These are phyloP conservation scores for Brienomyrus brachyistius DNA, from an alignment of 2,113 vertebrate genomes.

Conservation along the genomic window DNA sequence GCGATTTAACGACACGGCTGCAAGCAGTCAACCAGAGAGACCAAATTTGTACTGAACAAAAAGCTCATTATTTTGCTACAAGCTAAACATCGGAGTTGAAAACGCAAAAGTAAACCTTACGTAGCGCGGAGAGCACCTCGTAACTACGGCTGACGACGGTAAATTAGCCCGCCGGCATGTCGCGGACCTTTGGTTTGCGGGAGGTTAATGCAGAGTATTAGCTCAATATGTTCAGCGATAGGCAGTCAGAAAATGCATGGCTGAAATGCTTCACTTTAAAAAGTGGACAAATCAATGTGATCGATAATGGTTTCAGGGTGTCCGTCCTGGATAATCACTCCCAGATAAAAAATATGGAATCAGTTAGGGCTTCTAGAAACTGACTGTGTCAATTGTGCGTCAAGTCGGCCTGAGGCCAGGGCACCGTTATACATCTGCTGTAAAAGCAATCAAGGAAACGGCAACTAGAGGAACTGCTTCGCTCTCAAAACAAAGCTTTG, in stretches of 20 bases:
- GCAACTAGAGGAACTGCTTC: not conserved
- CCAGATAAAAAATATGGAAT: slow-evolving; percentile 50
- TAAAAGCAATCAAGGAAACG: not conserved
- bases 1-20: not conserved
- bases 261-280: slow-evolving; percentile 44
- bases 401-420: not conserved
- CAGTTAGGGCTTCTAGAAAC: slow-evolving; percentile 46
- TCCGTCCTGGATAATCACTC: slow-evolving; percentile 52
- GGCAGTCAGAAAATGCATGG: slow-evolving; percentile 19
- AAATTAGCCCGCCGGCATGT: not conserved
- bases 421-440: not conserved
- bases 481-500: not conserved
- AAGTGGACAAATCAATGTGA: slow-evolving; percentile 57
- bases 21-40: not conserved
- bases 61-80: not conserved
- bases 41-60: not conserved
- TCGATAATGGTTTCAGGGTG: slow-evolving; percentile 58
- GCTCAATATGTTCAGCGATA: slow-evolving; percentile 36
- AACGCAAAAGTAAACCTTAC: not conserved
- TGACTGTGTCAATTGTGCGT: slow-evolving; percentile 10
- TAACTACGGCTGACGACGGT: not conserved
- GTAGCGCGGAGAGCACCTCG: not conserved
- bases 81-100: not conserved
- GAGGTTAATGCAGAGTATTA: slow-evolving; percentile 45
- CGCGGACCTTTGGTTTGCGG: not conserved